Evolutionary conservation across 2,113 vertebrate genomes (phyloP).

Genomic region (Spea bombifrons): DNA sequence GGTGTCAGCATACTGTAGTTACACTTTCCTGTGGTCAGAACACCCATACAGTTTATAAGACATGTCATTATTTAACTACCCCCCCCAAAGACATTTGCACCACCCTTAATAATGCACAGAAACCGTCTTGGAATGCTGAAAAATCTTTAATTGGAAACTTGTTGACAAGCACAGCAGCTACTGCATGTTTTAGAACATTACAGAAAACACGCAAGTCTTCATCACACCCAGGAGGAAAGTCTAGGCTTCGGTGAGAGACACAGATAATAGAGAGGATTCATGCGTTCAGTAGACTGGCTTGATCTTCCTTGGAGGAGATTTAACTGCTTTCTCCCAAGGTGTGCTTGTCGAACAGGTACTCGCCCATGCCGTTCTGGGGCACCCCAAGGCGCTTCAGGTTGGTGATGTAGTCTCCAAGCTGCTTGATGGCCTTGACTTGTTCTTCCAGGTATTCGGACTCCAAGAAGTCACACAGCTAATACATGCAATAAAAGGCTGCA

Average conservation of each 20-base stretch:
- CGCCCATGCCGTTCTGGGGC: slow-evolving; percentile 44
- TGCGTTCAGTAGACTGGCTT: slow-evolving; percentile 28
- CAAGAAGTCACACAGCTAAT: slow-evolving; percentile 53
- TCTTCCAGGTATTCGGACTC: slow-evolving; percentile 53
- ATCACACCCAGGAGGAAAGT: background rate
- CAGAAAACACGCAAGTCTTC: background rate
- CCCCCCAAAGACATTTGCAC: no score
- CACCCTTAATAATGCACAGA: no score
- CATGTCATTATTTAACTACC: no score
- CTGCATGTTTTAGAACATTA: background rate
- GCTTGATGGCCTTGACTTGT: slow-evolving; percentile 51
- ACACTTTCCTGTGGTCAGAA: no score
- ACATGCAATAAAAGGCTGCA: background rate
- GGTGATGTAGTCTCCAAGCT: slow-evolving; percentile 68
- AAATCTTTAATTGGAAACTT: slow-evolving; percentile 48
- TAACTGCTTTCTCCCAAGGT: slow-evolving; percentile 61
- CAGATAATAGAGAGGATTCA: background rate
- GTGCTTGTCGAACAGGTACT: slow-evolving; percentile 59
- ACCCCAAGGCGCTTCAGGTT: slow-evolving; percentile 70
- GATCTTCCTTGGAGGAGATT: slow-evolving; percentile 33
- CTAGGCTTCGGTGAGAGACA: background rate
- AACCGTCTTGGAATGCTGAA: slow-evolving; percentile 25
- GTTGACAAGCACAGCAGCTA: slow-evolving; percentile 43
- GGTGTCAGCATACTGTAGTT: no score
- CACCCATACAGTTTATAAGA: no score